Percentiles rank a stretch among this genome's conserved stretches.
Evolutionary conservation across 2,797 vertebrate genomes (phyloP).

Genomic region (Bufotes viridis): DNA sequence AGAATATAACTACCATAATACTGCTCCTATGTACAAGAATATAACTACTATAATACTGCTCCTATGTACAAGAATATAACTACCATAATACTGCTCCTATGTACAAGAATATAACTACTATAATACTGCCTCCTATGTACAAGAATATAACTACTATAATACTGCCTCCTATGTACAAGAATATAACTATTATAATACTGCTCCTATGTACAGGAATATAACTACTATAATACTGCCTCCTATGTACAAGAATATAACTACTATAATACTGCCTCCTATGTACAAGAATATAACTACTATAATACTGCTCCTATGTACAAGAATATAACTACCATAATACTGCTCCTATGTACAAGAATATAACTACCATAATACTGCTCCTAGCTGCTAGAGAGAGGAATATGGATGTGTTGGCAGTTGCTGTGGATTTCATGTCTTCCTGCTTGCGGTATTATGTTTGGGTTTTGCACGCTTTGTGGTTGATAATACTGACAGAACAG

Average conservation of each 20-base stretch:
- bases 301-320: neutral
- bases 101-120: slow-evolving; percentile 3
- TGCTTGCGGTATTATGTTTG: neutral
- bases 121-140: slow-evolving; percentile 1
- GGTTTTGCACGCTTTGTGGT: slow-evolving; percentile 1
- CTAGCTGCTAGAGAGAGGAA: neutral
- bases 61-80: neutral
- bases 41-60: neutral
- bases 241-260: slow-evolving; percentile 11
- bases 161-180: neutral
- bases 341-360: neutral
- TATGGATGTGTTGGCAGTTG: neutral
- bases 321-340: neutral
- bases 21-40: neutral
- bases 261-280: slow-evolving; percentile 1
- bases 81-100: neutral
- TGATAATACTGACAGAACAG: slow-evolving; percentile 6
- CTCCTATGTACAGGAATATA: neutral
- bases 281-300: slow-evolving; percentile 1
- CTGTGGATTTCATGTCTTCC: neutral
- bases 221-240: slow-evolving; percentile 13
- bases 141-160: slow-evolving; percentile 1
- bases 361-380: neutral
- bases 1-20: no score
- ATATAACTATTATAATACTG: neutral